These are phyloP conservation scores for Syngnathus rostellatus DNA, from an alignment of 2,797 vertebrate genomes.

Conservation along the genomic window DNA sequence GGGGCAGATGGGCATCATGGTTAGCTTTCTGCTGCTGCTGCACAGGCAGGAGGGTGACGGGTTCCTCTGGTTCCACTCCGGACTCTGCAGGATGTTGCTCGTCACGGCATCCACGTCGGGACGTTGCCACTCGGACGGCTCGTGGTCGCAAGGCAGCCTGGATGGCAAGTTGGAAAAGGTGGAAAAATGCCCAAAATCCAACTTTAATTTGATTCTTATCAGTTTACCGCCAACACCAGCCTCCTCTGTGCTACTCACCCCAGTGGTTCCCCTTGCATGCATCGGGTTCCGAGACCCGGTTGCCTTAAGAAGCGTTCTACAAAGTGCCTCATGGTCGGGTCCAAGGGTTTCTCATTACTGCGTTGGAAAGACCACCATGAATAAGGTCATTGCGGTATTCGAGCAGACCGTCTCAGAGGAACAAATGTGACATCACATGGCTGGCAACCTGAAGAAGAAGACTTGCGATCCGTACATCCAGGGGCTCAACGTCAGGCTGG, in stretches of 20 bases:
- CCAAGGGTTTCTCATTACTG: constrained; percentile 81
- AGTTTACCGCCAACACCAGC: too few relatives aligned
- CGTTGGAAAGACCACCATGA: not conserved
- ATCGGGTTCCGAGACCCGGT: constrained; percentile 89
- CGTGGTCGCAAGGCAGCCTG: constrained; percentile 75
- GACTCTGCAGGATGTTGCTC: constrained; percentile 70
- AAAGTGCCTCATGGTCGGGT: constrained; percentile 71
- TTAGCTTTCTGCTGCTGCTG: constrained; percentile 79
- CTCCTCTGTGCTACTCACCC: constrained; percentile 65
- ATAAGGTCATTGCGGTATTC: constrained; percentile 2
- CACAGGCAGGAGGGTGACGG: constrained; percentile 90
- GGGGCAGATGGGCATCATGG: constrained; percentile 89
- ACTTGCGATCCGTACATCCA: constrained; percentile 94
- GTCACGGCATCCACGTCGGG: constrained; percentile 69
- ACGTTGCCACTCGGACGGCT: constrained; percentile 71
- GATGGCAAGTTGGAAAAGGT: not conserved
- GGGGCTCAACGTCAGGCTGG: constrained; percentile 81
- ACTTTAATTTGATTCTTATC: too few relatives aligned
- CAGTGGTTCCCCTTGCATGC: constrained; percentile 78
- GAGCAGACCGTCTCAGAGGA: not conserved
- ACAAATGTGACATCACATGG: not conserved
- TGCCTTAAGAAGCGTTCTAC: constrained; percentile 72
- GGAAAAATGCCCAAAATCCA: too few relatives aligned
- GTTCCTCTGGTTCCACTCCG: constrained; percentile 72
- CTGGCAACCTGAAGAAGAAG: constrained; percentile 84